Percentiles rank a stretch among this genome's conserved stretches.
Conservation (phyloP, 1,140 invertebrate genomes). For the Neodiprion lecontei region DNA sequence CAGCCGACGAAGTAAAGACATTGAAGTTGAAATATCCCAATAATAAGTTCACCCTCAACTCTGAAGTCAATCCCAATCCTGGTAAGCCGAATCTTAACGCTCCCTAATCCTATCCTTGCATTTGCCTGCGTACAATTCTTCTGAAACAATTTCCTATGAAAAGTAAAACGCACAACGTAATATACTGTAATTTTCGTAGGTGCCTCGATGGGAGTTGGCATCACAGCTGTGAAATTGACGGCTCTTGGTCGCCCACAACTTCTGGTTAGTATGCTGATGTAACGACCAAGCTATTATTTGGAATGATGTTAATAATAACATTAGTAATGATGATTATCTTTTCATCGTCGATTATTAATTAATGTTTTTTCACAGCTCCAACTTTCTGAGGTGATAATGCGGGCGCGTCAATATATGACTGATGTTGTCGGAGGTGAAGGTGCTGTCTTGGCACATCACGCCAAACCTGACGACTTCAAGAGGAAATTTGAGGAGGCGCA, state of each 20-base stretch:
- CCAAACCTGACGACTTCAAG: constrained; percentile 86
- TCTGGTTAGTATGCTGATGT: constrained; percentile 72
- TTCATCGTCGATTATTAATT: constrained; percentile 17
- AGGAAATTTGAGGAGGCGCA: constrained; percentile 81
- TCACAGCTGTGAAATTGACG: constrained; percentile 97
- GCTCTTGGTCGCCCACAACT: constrained; percentile 96
- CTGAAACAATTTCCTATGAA: not conserved
- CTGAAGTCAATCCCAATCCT: constrained; percentile 27
- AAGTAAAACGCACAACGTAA: not conserved
- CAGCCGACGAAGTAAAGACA: constrained; percentile 33
- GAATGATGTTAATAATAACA: constrained; percentile 11
- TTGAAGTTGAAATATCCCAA: constrained; percentile 28
- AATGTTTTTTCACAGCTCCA: constrained; percentile 76
- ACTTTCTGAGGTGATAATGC: constrained; percentile 96
- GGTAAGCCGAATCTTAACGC: constrained; percentile 30
- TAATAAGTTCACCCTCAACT: constrained; percentile 17
- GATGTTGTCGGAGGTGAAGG: constrained; percentile 83
- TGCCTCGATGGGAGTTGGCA: constrained; percentile 92
- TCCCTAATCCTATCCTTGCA: not conserved
- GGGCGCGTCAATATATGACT: constrained; percentile 90
- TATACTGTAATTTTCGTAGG: constrained; percentile 65
- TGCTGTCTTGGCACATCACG: constrained; percentile 83
- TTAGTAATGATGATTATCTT: constrained; percentile 22
- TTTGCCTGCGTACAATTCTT: not conserved
- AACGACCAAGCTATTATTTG: constrained; percentile 12